These are phyloP conservation scores for Nemopilema nomurai DNA, from an alignment of 30 jellyfish, hydroid and myxozoan genomes.

Conservation along the genomic window DNA sequence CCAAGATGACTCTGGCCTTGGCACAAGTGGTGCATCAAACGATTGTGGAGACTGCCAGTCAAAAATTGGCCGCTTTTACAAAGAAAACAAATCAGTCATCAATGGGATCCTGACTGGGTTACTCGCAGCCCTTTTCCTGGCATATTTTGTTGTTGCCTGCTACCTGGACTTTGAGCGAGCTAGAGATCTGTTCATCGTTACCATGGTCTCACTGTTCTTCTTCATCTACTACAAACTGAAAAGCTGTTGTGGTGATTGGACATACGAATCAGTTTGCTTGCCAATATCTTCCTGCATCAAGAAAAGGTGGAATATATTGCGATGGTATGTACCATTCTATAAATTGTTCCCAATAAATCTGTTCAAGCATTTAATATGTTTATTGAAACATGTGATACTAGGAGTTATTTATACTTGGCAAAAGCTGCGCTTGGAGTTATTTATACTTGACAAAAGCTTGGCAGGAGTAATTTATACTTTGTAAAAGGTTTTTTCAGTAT, in stretches of 20 bases:
- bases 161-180: slow-evolving; percentile 67
- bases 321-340: slow-evolving; percentile 47
- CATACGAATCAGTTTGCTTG: slow-evolving; percentile 3
- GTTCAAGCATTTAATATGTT: no score
- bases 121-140: slow-evolving; percentile 11
- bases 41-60: slow-evolving; percentile 42
- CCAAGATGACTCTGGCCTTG: slow-evolving; percentile 14
- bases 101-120: slow-evolving; percentile 3
- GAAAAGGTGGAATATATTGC: slow-evolving; percentile 44
- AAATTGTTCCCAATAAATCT: not conserved
- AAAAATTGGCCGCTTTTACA: slow-evolving; percentile 18
- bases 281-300: slow-evolving; percentile 26
- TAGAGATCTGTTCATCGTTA: slow-evolving; percentile 60
- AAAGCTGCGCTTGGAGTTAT: no score
- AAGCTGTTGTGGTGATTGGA: slow-evolving; percentile 52
- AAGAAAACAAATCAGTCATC: slow-evolving; percentile 39
- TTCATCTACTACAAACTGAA: slow-evolving; percentile 41
- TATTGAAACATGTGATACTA: no score
- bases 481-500: no score
- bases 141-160: slow-evolving; percentile 65
- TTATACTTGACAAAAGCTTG: no score
- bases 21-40: not conserved
- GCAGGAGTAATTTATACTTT: no score
- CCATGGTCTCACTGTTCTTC: slow-evolving; percentile 51
- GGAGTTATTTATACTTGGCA: no score